phyloP scores from a whole-genome alignment of 2,113 vertebrate genomes.

The Madoqua kirkii region DNA sequence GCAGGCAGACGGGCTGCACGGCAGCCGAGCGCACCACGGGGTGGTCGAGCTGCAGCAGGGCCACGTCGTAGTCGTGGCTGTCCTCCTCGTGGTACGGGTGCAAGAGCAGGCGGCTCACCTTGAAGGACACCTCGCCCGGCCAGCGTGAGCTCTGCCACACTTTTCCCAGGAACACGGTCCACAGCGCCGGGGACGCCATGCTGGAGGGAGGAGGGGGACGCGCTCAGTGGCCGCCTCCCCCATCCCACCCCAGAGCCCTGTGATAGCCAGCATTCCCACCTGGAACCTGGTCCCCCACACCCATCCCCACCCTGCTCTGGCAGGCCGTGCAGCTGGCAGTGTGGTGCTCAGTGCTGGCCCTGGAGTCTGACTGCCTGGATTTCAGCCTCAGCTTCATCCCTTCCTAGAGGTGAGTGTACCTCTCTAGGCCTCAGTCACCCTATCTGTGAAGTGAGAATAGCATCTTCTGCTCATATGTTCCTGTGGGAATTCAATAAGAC shows the following conservation, averaged over 20 bases:
- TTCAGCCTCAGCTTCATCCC: background rate
- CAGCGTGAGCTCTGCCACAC: constrained; percentile 82
- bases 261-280: background rate
- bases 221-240: background rate
- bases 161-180: constrained; percentile 92
- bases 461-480: background rate
- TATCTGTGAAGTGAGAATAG: background rate
- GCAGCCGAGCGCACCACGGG: constrained; percentile 79
- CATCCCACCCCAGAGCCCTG: background rate
- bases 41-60: constrained; percentile 90
- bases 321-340: accelerated
- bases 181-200: constrained; percentile 83
- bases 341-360: background rate
- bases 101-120: constrained; percentile 86
- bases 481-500: background rate
- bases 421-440: background rate
- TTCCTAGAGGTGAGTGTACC: background rate
- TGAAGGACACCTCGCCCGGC: constrained; percentile 86
- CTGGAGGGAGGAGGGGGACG: constrained; percentile 62
- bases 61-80: constrained; percentile 92
- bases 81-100: constrained; percentile 92
- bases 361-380: background rate
- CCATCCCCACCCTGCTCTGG: background rate
- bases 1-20: constrained; percentile 89
- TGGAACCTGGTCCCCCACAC: accelerated